A percentile compares a stretch with the other conserved stretches of the same genome.
These are phyloP conservation scores for Bambusicola thoracicus DNA, from an alignment of 2,113 vertebrate genomes.

Conservation along the genomic window DNA sequence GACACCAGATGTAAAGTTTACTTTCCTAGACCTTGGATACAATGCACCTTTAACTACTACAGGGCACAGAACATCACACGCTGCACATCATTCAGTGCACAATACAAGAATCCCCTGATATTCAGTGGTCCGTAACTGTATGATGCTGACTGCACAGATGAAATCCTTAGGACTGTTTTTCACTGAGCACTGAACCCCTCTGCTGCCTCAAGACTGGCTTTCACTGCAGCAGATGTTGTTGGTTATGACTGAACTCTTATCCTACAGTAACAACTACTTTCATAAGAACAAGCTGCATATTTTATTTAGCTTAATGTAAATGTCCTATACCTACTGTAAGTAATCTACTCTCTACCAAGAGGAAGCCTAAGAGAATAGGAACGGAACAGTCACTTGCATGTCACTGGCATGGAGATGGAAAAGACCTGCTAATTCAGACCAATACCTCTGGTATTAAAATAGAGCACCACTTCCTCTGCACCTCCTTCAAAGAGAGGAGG, in stretches of 20 bases:
- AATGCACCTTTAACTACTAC: conserved; percentile 16
- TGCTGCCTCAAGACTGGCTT: not conserved
- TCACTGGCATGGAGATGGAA: not conserved
- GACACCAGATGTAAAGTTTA: conserved; percentile 10
- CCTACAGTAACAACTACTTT: not conserved
- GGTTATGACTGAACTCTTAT: not conserved
- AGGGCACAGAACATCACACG: not conserved
- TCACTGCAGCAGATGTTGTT: not conserved
- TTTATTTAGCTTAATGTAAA: not conserved
- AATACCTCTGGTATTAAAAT: not conserved
- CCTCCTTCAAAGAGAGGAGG: not conserved
- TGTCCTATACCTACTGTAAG: not conserved
- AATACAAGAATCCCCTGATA: not conserved
- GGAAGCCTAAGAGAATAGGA: not conserved
- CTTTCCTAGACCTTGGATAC: conserved; percentile 23
- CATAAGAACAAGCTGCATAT: not conserved
- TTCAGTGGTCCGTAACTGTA: fast-evolving
- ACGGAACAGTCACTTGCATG: not conserved
- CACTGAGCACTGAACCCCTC: not conserved
- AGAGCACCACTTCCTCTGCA: not conserved
- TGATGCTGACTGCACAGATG: not conserved
- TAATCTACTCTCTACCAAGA: not conserved
- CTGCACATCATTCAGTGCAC: not conserved
- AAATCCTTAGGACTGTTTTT: not conserved
- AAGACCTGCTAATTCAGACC: not conserved